Percentiles rank a stretch among this genome's conserved stretches.
These are phyloP conservation scores for Apodemia hepburni DNA, from an alignment of 2,888 invertebrate species.

Conservation along the genomic window DNA sequence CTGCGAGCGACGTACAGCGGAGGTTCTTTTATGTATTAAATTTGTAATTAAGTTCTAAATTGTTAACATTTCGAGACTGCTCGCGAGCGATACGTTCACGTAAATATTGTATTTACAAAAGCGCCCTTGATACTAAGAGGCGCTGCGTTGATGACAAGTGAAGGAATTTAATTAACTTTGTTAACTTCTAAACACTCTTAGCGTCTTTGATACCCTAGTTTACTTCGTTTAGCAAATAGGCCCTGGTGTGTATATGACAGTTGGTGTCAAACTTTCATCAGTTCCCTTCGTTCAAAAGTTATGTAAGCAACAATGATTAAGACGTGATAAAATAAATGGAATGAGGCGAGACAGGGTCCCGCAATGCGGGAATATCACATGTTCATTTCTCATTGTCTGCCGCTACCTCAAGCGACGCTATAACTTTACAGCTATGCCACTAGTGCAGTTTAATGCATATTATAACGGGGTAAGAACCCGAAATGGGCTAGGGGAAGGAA, in stretches of 20 bases:
- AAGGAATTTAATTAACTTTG: conserved; percentile 78
- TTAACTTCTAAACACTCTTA: conserved; percentile 79
- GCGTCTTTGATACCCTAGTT: conserved; percentile 74
- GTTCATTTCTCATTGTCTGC: conserved; percentile 75
- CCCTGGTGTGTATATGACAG: conserved; percentile 60
- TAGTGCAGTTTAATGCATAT: conserved; percentile 76
- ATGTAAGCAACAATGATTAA: conserved; percentile 71
- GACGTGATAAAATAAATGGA: conserved; percentile 73
- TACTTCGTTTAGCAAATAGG: conserved; percentile 70
- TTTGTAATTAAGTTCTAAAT: conserved; percentile 61
- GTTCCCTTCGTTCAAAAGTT: conserved; percentile 47
- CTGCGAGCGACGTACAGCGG: conserved; percentile 18
- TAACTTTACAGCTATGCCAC: conserved; percentile 56
- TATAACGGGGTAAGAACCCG: conserved; percentile 72
- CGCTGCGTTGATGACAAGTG: conserved; percentile 67
- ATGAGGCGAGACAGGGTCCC: conserved; percentile 54
- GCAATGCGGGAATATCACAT: conserved; percentile 73
- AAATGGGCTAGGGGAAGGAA: conserved; percentile 63
- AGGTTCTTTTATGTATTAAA: conserved; percentile 43
- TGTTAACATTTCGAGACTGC: conserved; percentile 53
- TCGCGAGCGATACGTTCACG: conserved; percentile 67
- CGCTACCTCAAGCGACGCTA: conserved; percentile 43
- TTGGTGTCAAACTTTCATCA: conserved; percentile 73
- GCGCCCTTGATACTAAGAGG: conserved; percentile 68
- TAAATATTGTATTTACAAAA: conserved; percentile 69